A percentile compares a stretch with the other conserved stretches of the same genome.
phyloP scores from a whole-genome alignment of 2,797 vertebrate genomes.

The Poecilia gillii region DNA sequence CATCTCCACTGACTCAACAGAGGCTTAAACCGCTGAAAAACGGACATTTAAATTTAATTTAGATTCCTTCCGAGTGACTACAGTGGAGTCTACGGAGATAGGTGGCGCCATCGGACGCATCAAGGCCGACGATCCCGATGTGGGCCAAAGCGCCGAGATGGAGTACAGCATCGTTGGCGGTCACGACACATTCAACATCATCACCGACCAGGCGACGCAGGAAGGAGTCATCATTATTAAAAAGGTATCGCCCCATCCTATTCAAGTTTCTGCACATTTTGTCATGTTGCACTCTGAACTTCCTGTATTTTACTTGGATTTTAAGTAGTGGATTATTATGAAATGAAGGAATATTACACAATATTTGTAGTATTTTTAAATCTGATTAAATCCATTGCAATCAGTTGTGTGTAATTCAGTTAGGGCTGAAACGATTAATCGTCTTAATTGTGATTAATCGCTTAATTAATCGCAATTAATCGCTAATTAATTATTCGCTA shows the following conservation, averaged over 20 bases:
- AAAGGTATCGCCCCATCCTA: constrained; percentile 79
- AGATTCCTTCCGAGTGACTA: constrained; percentile 92
- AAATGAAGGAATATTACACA: not conserved
- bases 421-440: no score
- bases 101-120: constrained; percentile 91
- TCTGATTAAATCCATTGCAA: not conserved
- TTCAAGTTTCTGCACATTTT: not conserved
- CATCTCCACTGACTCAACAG: not conserved
- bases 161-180: constrained; percentile 89
- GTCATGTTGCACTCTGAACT: not conserved
- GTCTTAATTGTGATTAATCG: no score
- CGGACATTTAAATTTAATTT: not conserved
- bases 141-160: constrained; percentile 90
- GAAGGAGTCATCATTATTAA: constrained; percentile 94
- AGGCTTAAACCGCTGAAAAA: not conserved
- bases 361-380: not conserved
- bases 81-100: constrained; percentile 87
- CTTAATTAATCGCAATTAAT: no score
- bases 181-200: constrained; percentile 89
- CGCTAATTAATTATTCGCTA: no score
- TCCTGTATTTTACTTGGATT: not conserved
- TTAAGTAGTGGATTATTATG: not conserved
- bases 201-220: constrained; percentile 92
- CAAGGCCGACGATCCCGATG: constrained; percentile 92
- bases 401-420: not conserved